Conservation (phyloP, 1,140 invertebrate species). For the Cheumatopsyche charites region DNA sequence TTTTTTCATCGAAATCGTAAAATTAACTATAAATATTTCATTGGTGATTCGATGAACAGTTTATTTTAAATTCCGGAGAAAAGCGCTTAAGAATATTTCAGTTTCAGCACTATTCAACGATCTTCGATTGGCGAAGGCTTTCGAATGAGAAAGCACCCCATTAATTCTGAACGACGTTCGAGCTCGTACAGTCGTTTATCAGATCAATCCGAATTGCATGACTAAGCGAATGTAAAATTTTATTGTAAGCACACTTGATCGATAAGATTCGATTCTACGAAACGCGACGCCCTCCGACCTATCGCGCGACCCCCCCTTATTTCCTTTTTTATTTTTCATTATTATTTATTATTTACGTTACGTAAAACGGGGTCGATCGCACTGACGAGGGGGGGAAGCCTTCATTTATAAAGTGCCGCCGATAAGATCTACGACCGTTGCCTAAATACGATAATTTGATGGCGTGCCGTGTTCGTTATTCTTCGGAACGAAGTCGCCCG, state of each 20-base stretch:
- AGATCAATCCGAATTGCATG: constrained; percentile 20
- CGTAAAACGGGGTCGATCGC: background rate
- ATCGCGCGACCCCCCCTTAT: background rate
- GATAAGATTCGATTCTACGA: constrained; percentile 19
- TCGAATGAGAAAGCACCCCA: background rate
- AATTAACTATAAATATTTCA: no score
- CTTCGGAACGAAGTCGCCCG: background rate
- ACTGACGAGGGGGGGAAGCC: no score
- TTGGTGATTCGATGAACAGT: no score
- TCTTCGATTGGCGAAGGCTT: background rate
- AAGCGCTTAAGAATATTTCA: no score
- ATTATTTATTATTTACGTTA: background rate
- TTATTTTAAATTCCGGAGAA: no score
- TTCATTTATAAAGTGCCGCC: constrained; percentile 16
- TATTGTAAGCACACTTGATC: constrained; percentile 12
- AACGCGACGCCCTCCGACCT: background rate
- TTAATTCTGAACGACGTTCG: background rate
- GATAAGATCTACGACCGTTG: constrained; percentile 16
- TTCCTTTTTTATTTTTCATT: no score
- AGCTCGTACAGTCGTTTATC: background rate
- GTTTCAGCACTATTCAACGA: no score
- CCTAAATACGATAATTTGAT: constrained; percentile 39
- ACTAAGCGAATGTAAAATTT: constrained; percentile 16
- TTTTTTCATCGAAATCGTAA: no score
- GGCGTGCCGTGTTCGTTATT: constrained; percentile 29